phyloP scores from a whole-genome alignment of 2,888 invertebrate genomes.

The Nomada flava region DNA sequence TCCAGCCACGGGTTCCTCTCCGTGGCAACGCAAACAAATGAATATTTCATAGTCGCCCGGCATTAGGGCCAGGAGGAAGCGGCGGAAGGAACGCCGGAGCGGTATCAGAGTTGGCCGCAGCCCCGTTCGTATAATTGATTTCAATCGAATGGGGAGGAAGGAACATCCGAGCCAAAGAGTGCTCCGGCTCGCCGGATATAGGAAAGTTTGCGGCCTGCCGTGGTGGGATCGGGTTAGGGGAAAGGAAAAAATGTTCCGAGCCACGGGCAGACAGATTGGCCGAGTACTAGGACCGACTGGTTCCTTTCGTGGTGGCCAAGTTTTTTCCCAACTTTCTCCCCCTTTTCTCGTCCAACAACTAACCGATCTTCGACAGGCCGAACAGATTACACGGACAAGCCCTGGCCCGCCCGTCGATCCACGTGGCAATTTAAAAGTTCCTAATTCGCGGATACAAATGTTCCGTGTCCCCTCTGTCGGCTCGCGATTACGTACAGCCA shows the following conservation, averaged over 20 bases:
- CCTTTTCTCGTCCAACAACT: slow-evolving; percentile 65
- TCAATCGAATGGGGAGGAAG: slow-evolving; percentile 39
- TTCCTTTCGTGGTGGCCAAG: slow-evolving; percentile 46
- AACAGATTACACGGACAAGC: slow-evolving; percentile 65
- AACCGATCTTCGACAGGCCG: slow-evolving; percentile 68
- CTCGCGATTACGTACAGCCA: slow-evolving; percentile 5
- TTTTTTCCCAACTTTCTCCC: slow-evolving; percentile 57
- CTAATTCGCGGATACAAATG: slow-evolving; percentile 60
- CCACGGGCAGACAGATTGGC: slow-evolving; percentile 67
- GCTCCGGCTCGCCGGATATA: slow-evolving; percentile 31
- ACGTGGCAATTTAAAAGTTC: slow-evolving; percentile 64
- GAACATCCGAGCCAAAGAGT: slow-evolving; percentile 31
- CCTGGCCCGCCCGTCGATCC: slow-evolving; percentile 44
- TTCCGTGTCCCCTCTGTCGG: slow-evolving; percentile 14
- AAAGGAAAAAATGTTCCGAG: slow-evolving; percentile 39
- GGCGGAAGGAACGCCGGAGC: background rate
- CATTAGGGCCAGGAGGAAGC: background rate
- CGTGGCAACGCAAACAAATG: slow-evolving; percentile 27
- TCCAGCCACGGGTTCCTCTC: background rate
- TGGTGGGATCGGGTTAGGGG: slow-evolving; percentile 33
- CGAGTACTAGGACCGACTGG: slow-evolving; percentile 63
- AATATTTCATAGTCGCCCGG: slow-evolving; percentile 35
- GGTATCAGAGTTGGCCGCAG: slow-evolving; percentile 40
- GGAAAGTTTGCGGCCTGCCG: slow-evolving; percentile 39
- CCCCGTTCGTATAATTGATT: slow-evolving; percentile 45